Evolutionary conservation across 2,797 vertebrate species (phyloP).

Genomic region (Heliangelus exortis): DNA sequence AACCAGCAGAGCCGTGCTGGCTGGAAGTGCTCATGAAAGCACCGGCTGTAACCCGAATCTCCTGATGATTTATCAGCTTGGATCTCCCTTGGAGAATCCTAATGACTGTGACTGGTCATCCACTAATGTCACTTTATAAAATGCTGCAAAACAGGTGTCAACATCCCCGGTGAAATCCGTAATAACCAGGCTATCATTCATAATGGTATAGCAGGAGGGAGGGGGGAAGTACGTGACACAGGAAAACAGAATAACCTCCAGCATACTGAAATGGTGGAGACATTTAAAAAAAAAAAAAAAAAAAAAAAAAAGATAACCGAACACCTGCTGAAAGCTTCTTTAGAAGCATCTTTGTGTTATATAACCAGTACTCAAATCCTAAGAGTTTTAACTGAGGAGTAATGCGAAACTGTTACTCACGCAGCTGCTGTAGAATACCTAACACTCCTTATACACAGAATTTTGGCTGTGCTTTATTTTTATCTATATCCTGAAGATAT

Average conservation of each 20-base stretch:
- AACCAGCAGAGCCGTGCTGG: background rate
- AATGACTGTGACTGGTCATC: background rate
- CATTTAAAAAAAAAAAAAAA: background rate
- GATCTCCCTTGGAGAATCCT: background rate
- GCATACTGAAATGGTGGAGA: background rate
- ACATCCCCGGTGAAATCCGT: fast-evolving
- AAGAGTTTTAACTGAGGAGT: background rate
- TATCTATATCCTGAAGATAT: background rate
- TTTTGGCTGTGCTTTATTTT: background rate
- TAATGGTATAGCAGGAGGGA: background rate
- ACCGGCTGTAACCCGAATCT: background rate
- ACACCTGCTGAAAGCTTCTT: background rate
- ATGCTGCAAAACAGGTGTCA: background rate
- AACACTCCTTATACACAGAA: background rate
- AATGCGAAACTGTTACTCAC: background rate
- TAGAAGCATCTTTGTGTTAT: background rate
- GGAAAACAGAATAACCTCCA: background rate
- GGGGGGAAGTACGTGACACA: background rate
- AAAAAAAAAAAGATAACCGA: no score
- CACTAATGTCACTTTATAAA: background rate
- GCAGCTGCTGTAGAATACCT: background rate
- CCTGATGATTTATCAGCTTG: background rate
- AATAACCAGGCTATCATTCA: background rate
- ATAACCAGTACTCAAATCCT: background rate
- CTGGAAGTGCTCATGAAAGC: background rate